Base-by-base conservation (phyloP, 2,888 invertebrate species). In the Amorpha juglandis region DNA sequence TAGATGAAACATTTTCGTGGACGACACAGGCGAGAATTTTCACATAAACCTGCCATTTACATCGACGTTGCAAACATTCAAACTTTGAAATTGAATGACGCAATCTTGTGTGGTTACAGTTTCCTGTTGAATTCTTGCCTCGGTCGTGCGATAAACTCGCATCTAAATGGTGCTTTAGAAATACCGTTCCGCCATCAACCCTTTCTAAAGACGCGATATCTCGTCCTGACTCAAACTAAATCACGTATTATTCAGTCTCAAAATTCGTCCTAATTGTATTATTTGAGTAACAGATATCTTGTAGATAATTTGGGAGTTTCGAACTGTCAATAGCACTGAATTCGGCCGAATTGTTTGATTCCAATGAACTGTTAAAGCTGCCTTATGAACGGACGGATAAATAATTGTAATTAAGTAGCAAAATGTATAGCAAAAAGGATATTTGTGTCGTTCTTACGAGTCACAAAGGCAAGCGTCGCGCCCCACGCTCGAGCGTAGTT, bases 401-500 rank as follows among this genome's bases (percentile, higher is more conserved):
- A 58, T 58, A 58, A 38, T 38, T 42, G 38, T 58, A 55, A 55
- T 55, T 53, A 71, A 68, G 68, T 68, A 69, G 67, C 19, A 19
- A 42, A 58, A 42, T 58, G 38, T 19, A 12, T 42, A 55, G 55
- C n/a, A n/a, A 8, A 38, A 58, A 52, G 38, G 38, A 42, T 58
- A 14, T 62, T 63, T 66, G 52, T 63, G 42, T 58, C 6, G 58
- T 11, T 19, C 11, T 58, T 38, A 19, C 16, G 16, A 16, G 71
- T 75, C 78, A 76, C 76, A 78, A 77, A 74, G 65, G 69, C 69
- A 71, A 69, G 74, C 74, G 71, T 74, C 76, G 77, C 77, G 76
- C 76, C 74, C 79, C 75, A 72, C 75, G 68, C 72, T 73, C 69
- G 73, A 70, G 72, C 71, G 78, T 86, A 88, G 84, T 81, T 83